phyloP scores from a whole-genome alignment of 2,113 vertebrate species.

The Progne subis region DNA sequence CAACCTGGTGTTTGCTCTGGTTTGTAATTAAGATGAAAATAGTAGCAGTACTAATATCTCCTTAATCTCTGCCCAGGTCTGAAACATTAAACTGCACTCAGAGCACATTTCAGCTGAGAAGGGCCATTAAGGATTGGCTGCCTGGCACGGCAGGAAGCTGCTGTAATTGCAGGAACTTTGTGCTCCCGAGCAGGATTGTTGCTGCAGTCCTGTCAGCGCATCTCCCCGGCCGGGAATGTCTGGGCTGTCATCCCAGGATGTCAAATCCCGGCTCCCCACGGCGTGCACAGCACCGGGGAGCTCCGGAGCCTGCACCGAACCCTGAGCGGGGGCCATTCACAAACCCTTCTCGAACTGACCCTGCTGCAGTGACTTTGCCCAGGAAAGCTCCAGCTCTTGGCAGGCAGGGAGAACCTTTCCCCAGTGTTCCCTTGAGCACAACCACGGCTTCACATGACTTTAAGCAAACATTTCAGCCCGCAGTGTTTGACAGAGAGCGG shows the following conservation, averaged over 20 bases:
- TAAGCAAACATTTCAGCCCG: neutral
- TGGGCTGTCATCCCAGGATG: neutral
- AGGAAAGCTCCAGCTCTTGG: neutral
- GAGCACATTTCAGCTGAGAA: neutral
- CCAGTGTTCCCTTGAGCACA: too few relatives aligned
- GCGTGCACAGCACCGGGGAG: neutral
- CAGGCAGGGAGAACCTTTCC: neutral
- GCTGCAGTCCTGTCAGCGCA: neutral
- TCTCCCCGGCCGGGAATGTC: neutral
- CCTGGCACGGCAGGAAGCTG: neutral
- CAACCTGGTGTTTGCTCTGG: neutral
- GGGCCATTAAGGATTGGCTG: neutral
- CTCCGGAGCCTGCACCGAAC: neutral
- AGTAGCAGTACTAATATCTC: neutral
- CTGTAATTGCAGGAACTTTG: neutral
- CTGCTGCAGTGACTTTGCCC: neutral
- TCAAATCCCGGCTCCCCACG: neutral
- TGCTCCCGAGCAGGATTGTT: neutral
- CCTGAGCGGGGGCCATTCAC: neutral
- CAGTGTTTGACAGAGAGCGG: neutral
- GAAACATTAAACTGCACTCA: neutral
- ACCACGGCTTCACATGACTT: neutral
- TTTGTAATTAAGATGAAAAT: conserved; percentile 24
- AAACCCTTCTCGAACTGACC: neutral
- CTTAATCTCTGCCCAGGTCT: neutral